phyloP scores from a whole-genome alignment of 2,888 invertebrate genomes.

The Hypomecis punctinalis region DNA sequence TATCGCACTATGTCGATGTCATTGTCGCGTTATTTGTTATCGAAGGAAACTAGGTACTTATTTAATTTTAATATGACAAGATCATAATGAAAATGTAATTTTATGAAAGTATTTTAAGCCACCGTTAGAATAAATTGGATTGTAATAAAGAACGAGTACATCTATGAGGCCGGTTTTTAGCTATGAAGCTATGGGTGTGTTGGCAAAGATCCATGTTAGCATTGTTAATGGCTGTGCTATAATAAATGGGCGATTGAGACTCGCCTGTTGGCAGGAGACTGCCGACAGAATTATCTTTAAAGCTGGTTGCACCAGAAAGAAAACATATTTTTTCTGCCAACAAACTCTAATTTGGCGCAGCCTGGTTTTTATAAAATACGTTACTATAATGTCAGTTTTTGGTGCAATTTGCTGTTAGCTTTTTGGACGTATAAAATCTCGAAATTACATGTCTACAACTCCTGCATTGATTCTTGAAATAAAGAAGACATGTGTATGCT shows the following conservation, averaged over 20 bases:
- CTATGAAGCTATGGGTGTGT: constrained; percentile 45
- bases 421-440: constrained; percentile 60
- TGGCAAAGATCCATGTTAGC: constrained; percentile 66
- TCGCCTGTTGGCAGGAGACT: constrained; percentile 47
- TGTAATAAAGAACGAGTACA: constrained; percentile 50
- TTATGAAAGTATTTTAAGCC: constrained; percentile 69
- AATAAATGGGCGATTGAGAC: constrained; percentile 56
- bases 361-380: constrained; percentile 3
- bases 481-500: constrained; percentile 69
- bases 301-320: constrained; percentile 54
- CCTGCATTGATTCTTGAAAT: constrained; percentile 72
- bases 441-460: constrained; percentile 67
- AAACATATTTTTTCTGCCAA: constrained; percentile 14
- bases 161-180: constrained; percentile 40
- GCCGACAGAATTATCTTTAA: constrained; percentile 46
- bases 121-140: constrained; percentile 56
- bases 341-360: constrained; percentile 10
- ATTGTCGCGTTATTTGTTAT: constrained; percentile 46
- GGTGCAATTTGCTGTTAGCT: constrained; percentile 58
- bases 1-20: constrained; percentile 46
- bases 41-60: constrained; percentile 52
- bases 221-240: constrained; percentile 76
- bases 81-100: constrained; percentile 58
- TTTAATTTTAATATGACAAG: constrained; percentile 51
- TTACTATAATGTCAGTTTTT: constrained; percentile 32